phyloP scores from a whole-genome alignment of 1,140 invertebrate species.

The Bathynomus jamesi region DNA sequence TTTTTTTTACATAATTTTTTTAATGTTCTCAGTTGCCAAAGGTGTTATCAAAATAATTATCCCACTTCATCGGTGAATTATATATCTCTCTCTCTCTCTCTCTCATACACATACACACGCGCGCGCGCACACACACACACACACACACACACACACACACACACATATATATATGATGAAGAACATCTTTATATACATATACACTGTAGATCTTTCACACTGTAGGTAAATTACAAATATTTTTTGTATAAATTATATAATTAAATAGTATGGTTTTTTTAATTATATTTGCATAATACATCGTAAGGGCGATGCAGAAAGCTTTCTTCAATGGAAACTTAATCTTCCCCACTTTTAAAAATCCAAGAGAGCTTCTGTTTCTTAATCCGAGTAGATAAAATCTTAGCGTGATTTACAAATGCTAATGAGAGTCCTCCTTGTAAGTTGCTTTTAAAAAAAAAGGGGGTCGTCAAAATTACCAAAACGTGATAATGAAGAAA shows the following conservation, averaged over 20 bases:
- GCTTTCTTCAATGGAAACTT: neutral
- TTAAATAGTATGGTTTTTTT: too few relatives aligned
- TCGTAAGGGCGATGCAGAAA: neutral
- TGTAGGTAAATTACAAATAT: neutral
- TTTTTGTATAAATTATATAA: neutral
- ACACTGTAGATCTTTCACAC: neutral
- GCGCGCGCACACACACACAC: neutral
- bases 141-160: neutral
- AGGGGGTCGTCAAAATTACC: too few relatives aligned
- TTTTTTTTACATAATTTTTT: too few relatives aligned
- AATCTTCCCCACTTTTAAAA: neutral
- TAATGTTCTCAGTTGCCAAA: too few relatives aligned
- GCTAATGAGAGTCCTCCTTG: too few relatives aligned
- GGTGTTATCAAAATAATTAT: too few relatives aligned
- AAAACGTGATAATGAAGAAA: too few relatives aligned
- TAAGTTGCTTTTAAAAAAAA: too few relatives aligned
- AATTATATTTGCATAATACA: neutral
- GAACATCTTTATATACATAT: too few relatives aligned
- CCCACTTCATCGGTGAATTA: too few relatives aligned
- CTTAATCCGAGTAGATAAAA: neutral
- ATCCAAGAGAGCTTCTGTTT: neutral
- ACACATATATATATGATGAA: neutral
- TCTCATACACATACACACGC: too few relatives aligned
- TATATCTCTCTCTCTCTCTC: too few relatives aligned
- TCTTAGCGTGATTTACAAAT: neutral